These are phyloP conservation scores for Xestia ashworthii DNA, from an alignment of 2,888 invertebrate genomes.

Conservation along the genomic window DNA sequence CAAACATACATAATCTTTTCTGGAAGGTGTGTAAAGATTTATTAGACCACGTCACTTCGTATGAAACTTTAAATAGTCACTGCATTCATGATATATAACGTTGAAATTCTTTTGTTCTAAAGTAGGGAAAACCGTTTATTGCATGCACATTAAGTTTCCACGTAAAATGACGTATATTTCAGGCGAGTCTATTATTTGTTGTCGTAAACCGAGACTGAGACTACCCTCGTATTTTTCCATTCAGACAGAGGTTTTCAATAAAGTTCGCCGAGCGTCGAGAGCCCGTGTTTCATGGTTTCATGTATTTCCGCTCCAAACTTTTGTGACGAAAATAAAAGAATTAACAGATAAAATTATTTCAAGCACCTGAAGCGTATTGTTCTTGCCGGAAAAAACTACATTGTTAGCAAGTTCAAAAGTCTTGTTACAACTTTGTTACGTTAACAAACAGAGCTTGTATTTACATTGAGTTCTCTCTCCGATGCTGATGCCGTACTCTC, in stretches of 20 bases:
- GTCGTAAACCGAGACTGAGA: constrained; percentile 66
- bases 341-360: constrained; percentile 28
- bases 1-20: constrained; percentile 15
- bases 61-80: not conserved
- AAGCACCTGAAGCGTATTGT: constrained; percentile 16
- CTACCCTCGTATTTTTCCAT: constrained; percentile 61
- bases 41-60: no score
- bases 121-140: constrained; percentile 30
- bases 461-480: constrained; percentile 62
- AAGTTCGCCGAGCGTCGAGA: constrained; percentile 57
- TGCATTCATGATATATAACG: constrained; percentile 12
- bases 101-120: constrained; percentile 12
- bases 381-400: constrained; percentile 15
- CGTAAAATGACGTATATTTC: constrained; percentile 48
- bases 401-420: constrained; percentile 38
- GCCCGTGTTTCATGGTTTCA: constrained; percentile 63
- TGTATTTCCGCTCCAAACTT: constrained; percentile 54
- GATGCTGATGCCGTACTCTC: constrained; percentile 51
- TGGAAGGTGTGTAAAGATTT: not conserved
- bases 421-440: constrained; percentile 34
- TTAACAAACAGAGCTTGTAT: constrained; percentile 57
- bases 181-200: constrained; percentile 52
- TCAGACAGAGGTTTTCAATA: constrained; percentile 76
- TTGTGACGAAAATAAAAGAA: constrained; percentile 44
- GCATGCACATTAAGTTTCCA: constrained; percentile 33